These are phyloP conservation scores for Eupristina koningsbergeri DNA, from an alignment of 1,140 invertebrate genomes.

Conservation along the genomic window DNA sequence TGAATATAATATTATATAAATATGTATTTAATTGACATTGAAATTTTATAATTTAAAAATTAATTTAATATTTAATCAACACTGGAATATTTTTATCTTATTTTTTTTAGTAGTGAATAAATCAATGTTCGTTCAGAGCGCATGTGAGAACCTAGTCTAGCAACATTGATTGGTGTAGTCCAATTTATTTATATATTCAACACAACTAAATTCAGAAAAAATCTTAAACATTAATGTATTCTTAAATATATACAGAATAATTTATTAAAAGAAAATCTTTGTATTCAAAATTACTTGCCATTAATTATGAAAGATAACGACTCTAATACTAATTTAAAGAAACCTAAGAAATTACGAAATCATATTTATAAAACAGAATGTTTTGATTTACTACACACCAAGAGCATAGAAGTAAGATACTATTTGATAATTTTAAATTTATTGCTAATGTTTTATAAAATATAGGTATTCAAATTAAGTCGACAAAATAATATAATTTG, in stretches of 20 bases:
- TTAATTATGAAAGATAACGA: slow-evolving; percentile 36
- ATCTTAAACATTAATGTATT: background rate
- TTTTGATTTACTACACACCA: slow-evolving; percentile 27
- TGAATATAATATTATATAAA: too few relatives aligned
- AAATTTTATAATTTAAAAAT: too few relatives aligned
- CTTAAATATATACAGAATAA: background rate
- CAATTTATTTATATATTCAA: background rate
- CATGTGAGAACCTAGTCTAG: background rate
- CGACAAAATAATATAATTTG: too few relatives aligned
- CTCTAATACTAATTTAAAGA: background rate
- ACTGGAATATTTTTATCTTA: too few relatives aligned
- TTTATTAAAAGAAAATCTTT: background rate
- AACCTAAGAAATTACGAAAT: slow-evolving; percentile 38
- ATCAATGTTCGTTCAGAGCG: background rate
- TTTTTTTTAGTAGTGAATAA: background rate
- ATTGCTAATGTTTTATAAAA: too few relatives aligned
- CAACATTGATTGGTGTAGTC: background rate
- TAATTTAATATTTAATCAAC: too few relatives aligned
- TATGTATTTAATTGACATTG: too few relatives aligned
- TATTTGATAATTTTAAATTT: too few relatives aligned
- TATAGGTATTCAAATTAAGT: too few relatives aligned
- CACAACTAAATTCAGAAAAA: background rate
- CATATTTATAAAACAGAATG: slow-evolving; percentile 40
- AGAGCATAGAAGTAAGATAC: slow-evolving; percentile 23
- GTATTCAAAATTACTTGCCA: too few relatives aligned